phyloP scores from a whole-genome alignment of 2,113 vertebrate genomes.

The Todiramphus chloris region DNA sequence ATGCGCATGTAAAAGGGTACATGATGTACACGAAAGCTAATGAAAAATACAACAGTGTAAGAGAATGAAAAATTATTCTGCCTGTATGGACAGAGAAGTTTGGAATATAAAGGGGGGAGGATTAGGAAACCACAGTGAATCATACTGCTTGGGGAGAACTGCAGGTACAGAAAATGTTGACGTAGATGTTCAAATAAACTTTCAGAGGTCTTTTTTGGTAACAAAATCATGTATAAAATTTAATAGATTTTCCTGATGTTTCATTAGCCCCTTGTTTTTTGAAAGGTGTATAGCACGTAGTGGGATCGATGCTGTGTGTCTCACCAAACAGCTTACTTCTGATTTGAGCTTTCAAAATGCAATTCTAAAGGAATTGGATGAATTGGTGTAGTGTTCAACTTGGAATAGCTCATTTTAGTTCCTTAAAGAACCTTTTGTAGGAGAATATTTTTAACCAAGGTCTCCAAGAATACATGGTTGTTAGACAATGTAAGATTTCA shows the following conservation, averaged over 20 bases:
- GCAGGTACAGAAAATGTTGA: background rate
- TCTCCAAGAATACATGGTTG: background rate
- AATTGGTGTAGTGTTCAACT: background rate
- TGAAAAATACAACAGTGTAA: background rate
- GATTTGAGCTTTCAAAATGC: background rate
- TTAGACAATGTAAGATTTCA: background rate
- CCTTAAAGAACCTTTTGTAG: background rate
- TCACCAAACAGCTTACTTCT: background rate
- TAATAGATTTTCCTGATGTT: background rate
- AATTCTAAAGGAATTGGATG: accelerated
- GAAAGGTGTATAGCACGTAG: background rate
- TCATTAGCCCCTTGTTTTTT: background rate
- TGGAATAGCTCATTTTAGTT: background rate
- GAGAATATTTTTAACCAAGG: background rate
- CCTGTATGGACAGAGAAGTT: background rate
- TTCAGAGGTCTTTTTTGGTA: background rate
- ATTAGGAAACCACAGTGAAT: background rate
- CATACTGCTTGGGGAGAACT: background rate
- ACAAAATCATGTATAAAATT: background rate
- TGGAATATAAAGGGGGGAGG: background rate
- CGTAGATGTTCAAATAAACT: background rate
- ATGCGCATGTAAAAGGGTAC: background rate
- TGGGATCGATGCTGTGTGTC: background rate
- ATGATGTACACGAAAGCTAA: background rate
- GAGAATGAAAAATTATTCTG: background rate